Evolutionary conservation across 2,888 invertebrate genomes (phyloP), one percentile per base, ranked within the genome.

Genomic region (Amiota minor): DNA sequence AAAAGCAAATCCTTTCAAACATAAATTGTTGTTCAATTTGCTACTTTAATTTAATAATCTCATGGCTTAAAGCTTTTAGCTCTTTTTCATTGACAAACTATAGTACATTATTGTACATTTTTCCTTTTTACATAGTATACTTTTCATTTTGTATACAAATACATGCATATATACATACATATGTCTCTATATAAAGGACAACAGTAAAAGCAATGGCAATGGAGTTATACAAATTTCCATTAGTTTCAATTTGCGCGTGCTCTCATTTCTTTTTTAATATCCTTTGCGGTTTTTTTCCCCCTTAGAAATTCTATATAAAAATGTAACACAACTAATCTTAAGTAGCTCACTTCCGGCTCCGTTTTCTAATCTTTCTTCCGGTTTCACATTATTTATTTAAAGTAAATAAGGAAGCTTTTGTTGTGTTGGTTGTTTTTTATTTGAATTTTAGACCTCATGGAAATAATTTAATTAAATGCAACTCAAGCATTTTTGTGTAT

Each of bases 291-390:
- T 64, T 50, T 64, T 64, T 46, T 16, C 14, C 23, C 10, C 47
- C 12, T 20, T 2, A 23, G 67, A 67, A 67, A 67, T 50, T 50
- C 20, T 20, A 67, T 50, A 67, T 23, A 53, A n/a, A 47, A 67
- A 67, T 14, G 9, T 12, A 50, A n/a, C n/a, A 35, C 11, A 20
- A 68, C 67, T 68, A 65, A 68, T 68, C 67, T 50, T 53, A 53
- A 47, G 46, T 50, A 47, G 50, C 53, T 68, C 53, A 68, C 67
- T 68, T 68, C 67, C 67, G 50, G 67, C 50, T 53, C 50, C 50
- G 53, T 20, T 68, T 68, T 47, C 18, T 18, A 23, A 53, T 50
- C 53, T 62, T 20, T 20, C 20, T 59, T 59, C 59, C 20, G 59
- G 18, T 59, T 59, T 59, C 6, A 20, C 9, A 59, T n/a, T 59